These are phyloP conservation scores for Diplodus sargus DNA, from an alignment of 2,797 vertebrate genomes.

Conservation along the genomic window DNA sequence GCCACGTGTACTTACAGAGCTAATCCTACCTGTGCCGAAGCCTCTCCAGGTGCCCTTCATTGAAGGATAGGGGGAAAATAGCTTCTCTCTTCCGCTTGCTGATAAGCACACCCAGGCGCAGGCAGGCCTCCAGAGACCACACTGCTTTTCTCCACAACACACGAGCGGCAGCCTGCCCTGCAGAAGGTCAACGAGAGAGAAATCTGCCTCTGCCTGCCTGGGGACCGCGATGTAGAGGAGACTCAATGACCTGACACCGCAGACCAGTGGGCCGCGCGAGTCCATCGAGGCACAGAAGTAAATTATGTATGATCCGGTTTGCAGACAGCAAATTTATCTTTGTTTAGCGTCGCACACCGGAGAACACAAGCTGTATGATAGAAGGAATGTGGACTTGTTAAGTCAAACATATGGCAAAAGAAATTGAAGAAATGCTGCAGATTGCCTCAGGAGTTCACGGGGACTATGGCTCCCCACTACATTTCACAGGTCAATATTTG, in stretches of 20 bases:
- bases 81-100: constrained; percentile 66
- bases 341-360: constrained; percentile 56
- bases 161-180: constrained; percentile 52
- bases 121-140: constrained; percentile 77
- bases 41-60: constrained; percentile 79
- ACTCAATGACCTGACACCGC: constrained; percentile 62
- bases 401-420: constrained; percentile 72
- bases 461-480: constrained; percentile 45
- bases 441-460: constrained; percentile 61
- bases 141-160: constrained; percentile 65
- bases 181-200: constrained; percentile 76
- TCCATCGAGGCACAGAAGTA: constrained; percentile 49
- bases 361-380: constrained; percentile 55
- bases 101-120: constrained; percentile 76
- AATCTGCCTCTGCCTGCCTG: constrained; percentile 57
- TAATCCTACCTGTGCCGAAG: constrained; percentile 59
- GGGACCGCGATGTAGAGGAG: constrained; percentile 61
- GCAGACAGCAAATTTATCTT: constrained; percentile 57
- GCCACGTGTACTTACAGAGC: constrained; percentile 36
- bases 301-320: constrained; percentile 72
- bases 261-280: constrained; percentile 41
- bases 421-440: constrained; percentile 58
- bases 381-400: constrained; percentile 63
- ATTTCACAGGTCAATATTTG: constrained; percentile 81
- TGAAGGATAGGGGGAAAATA: constrained; percentile 73